Evolutionary conservation across 2,113 vertebrate genomes (phyloP).

Genomic region (Melozone crissalis): DNA sequence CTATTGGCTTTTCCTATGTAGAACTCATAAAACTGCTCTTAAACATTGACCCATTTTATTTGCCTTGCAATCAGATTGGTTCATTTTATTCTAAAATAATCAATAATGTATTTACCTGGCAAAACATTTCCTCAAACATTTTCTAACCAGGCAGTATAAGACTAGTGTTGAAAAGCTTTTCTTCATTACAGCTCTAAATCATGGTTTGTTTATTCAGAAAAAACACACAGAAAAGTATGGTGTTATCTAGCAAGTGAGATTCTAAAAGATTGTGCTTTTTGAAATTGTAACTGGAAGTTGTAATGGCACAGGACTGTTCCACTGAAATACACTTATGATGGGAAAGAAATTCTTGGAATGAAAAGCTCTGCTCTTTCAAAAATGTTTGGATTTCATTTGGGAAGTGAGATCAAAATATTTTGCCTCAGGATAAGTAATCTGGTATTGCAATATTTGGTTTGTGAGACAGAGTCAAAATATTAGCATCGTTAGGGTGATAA

Average conservation of each 20-base stretch:
- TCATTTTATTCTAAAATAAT: constrained; percentile 19
- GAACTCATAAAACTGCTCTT: not conserved
- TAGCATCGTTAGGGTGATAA: not conserved
- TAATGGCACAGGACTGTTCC: not conserved
- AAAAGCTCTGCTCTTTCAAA: not conserved
- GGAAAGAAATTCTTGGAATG: not conserved
- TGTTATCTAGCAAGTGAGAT: not conserved
- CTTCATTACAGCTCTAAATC: not conserved
- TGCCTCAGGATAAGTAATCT: not conserved
- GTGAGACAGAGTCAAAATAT: not conserved
- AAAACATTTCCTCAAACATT: not conserved
- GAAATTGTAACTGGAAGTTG: not conserved
- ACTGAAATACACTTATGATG: no score
- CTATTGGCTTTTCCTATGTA: not conserved
- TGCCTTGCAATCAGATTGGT: not conserved
- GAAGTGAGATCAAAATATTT: constrained; percentile 10
- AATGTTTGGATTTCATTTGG: not conserved
- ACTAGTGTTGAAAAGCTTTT: not conserved
- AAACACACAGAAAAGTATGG: not conserved
- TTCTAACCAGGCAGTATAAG: not conserved
- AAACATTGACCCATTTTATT: constrained; percentile 16
- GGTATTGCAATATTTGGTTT: not conserved
- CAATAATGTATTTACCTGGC: not conserved
- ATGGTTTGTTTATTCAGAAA: not conserved
- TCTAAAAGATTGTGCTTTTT: not conserved